Conservation (phyloP, 2,113 vertebrate genomes). For the Onychostruthus taczanowskii region DNA sequence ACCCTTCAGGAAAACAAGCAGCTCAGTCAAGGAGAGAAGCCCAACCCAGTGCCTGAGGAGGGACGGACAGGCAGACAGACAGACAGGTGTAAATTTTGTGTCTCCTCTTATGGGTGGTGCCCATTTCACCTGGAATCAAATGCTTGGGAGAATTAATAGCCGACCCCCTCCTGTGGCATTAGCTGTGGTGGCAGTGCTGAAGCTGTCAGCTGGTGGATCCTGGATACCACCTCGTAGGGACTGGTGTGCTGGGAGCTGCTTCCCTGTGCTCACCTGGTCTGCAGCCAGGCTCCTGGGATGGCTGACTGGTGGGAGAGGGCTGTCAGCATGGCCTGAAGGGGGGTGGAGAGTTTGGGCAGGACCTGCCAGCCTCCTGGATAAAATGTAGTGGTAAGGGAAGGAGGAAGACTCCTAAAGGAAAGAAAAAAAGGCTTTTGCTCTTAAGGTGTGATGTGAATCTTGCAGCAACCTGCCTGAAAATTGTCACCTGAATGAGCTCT, state of each 20-base stretch:
- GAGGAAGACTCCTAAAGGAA: background rate
- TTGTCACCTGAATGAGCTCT: background rate
- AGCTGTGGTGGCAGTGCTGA: background rate
- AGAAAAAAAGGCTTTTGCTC: background rate
- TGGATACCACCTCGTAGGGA: fast-evolving
- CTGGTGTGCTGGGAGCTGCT: background rate
- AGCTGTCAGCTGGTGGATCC: background rate
- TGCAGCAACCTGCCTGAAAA: background rate
- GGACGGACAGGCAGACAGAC: background rate
- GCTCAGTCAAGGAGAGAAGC: background rate
- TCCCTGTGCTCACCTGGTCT: background rate
- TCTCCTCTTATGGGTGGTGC: background rate
- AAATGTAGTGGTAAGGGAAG: background rate
- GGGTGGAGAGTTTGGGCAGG: background rate
- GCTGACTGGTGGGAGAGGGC: background rate
- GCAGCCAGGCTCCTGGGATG: background rate
- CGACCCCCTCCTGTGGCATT: background rate
- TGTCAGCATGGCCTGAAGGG: background rate
- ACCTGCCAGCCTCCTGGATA: background rate
- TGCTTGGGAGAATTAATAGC: background rate
- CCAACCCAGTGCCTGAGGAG: fast-evolving
- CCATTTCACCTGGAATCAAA: background rate
- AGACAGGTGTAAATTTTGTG: background rate
- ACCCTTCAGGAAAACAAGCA: background rate
- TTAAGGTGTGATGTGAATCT: background rate